These are phyloP conservation scores for Scyliorhinus canicula DNA, from an alignment of 2,797 vertebrate species.

Conservation along the genomic window DNA sequence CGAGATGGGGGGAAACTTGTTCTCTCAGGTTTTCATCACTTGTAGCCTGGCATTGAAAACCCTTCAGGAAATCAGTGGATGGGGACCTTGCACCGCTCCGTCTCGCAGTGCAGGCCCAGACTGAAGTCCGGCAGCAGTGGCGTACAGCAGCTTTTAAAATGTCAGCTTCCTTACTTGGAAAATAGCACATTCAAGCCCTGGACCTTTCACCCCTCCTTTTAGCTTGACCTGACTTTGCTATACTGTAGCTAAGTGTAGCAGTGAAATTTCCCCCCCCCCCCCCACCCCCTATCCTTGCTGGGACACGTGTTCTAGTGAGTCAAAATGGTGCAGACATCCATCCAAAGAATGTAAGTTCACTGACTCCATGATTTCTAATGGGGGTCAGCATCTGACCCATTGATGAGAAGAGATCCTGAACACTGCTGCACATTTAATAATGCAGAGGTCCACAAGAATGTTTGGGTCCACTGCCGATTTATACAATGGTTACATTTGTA, in stretches of 20 bases:
- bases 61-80: background rate
- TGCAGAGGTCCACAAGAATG: background rate
- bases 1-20: no score
- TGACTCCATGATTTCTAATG: background rate
- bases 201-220: background rate
- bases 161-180: background rate
- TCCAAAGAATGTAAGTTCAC: background rate
- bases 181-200: background rate
- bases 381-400: background rate
- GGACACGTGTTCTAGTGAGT: background rate
- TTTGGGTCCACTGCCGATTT: background rate
- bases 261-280: background rate
- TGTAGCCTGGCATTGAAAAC: background rate
- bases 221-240: background rate
- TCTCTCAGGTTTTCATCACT: background rate
- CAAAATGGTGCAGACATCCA: background rate
- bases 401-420: background rate
- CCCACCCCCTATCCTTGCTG: no score
- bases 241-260: background rate
- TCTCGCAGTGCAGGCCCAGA: background rate
- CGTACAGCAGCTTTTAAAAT: background rate
- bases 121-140: background rate
- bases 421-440: background rate
- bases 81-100: background rate
- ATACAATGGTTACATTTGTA: background rate